Evolutionary conservation across 1,140 invertebrate genomes (phyloP).

Genomic region (Rhizoglyphus robini): DNA sequence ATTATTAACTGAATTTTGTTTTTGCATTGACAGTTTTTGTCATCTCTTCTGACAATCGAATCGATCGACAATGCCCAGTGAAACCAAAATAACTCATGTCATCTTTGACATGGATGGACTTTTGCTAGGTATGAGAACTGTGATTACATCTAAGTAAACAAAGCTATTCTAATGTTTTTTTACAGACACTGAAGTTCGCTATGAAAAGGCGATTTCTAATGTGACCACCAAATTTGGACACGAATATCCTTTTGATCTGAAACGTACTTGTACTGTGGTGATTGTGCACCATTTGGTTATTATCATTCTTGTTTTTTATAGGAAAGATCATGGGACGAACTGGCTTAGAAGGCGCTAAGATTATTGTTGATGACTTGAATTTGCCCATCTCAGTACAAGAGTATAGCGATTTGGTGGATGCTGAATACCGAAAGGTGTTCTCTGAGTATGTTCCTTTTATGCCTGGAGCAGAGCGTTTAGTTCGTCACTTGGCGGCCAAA

Average conservation of each 20-base stretch:
- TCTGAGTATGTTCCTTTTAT: constrained; percentile 17
- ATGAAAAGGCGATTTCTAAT: constrained; percentile 5
- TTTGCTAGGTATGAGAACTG: constrained; percentile 14
- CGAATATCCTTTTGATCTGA: constrained; percentile 17
- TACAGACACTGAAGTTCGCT: constrained; percentile 9
- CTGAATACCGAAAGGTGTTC: constrained; percentile 20
- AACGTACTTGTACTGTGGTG: not conserved
- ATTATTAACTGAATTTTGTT: too few species aligned
- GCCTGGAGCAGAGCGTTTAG: constrained; percentile 22
- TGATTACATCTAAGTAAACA: not conserved
- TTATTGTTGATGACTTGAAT: constrained; percentile 2
- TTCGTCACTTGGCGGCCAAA: constrained; percentile 17
- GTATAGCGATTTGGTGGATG: not conserved
- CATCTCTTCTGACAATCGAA: too few species aligned
- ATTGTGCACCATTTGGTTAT: not conserved
- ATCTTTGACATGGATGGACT: constrained; percentile 25
- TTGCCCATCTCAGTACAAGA: constrained; percentile 17
- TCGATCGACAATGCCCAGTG: too few species aligned
- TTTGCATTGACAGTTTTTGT: too few species aligned
- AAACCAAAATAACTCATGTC: constrained; percentile 21
- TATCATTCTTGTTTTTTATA: constrained; percentile 7
- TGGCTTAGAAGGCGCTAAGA: not conserved
- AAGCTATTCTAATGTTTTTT: not conserved
- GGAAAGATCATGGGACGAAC: constrained; percentile 15
- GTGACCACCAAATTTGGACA: constrained; percentile 3